Base-by-base conservation (phyloP, 2,797 vertebrate genomes). In the Rhinogobio ventralis region DNA sequence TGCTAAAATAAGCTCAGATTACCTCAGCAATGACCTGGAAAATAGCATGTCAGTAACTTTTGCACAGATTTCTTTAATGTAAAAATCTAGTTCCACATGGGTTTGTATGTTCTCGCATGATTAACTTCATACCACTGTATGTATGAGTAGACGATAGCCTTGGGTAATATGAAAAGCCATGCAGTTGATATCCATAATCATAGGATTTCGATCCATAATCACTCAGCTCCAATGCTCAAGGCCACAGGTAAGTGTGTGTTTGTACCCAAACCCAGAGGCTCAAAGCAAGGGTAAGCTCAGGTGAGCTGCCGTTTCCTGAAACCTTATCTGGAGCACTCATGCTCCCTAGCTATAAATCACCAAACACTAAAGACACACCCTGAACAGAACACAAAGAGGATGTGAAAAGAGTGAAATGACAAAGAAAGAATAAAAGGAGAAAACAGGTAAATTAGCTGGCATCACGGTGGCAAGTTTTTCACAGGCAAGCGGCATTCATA, bases 141-240 rank as follows among this genome's bases (percentile, higher is more conserved):
- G 15, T 28, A 30, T 68, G 36, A 55, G 19, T 49, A 49, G 49
- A 42, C 3, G 8, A 68, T 83, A 68, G 73, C 62, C 36, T 28
- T 42, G n/a, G 82, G 82, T 76, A 14, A 68, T 55, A 39, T 57
- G 73, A 68, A 77, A 77, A 57, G n/a, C 64, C 66, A 78, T 71
- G 53, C 66, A 10, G 66, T 71, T 68, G 82, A 84, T 78, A 84
- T 78, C 64, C 51, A 62, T 69, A 66, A 84, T 78, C 82, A 84
- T 74, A 84, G 74, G 20, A 71, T 77, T 83, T 45, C 46, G 30
- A 45, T n/a, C n/a, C n/a, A n/a, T n/a, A n/a, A n/a, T n/a, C n/a
- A n/a, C n/a, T n/a, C n/a, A 84, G 20, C 25, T 62, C 14, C 39
- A 60, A 17, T 8, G 8, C 74, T 69, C 25, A 71, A 2, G 5